Evolutionary conservation across 2,113 vertebrate genomes (phyloP).

Genomic region (Ciconia stormi): DNA sequence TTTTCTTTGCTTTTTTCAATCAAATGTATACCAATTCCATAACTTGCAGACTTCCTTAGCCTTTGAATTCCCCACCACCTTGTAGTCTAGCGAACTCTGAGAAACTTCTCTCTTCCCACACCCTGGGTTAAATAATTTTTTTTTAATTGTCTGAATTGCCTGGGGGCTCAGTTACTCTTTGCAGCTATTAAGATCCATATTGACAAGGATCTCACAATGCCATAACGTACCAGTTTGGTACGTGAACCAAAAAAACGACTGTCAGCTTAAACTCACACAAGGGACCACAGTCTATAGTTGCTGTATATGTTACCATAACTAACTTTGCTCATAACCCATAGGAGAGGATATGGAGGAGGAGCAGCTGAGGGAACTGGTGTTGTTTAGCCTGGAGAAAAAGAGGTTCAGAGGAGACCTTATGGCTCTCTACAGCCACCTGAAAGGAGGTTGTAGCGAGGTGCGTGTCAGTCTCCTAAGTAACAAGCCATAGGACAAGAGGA

Average conservation of each 20-base stretch:
- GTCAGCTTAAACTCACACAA: not conserved
- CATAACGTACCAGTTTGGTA: not conserved
- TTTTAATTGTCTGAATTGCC: not conserved
- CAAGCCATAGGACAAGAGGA: not conserved
- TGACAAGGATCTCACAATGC: not conserved
- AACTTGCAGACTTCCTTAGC: not conserved
- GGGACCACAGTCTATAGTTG: not conserved
- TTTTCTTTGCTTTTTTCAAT: not conserved
- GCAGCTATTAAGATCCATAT: not conserved
- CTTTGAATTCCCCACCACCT: not conserved
- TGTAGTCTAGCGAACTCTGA: not conserved
- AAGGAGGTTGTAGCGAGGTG: not conserved
- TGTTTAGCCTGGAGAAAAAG: not conserved
- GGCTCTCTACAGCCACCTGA: not conserved
- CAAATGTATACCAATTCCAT: not conserved
- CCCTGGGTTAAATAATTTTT: not conserved
- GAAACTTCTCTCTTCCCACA: not conserved
- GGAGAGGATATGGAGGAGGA: not conserved
- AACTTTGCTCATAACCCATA: not conserved
- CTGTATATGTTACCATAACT: not conserved
- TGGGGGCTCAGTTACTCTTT: not conserved
- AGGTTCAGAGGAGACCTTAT: not conserved
- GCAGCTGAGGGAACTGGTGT: not conserved
- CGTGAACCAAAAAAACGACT: accelerated
- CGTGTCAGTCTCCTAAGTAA: not conserved